Percentiles rank a stretch among this genome's conserved stretches.
Evolutionary conservation across 2,113 vertebrate species (phyloP).

Genomic region (Oryzias woworae): DNA sequence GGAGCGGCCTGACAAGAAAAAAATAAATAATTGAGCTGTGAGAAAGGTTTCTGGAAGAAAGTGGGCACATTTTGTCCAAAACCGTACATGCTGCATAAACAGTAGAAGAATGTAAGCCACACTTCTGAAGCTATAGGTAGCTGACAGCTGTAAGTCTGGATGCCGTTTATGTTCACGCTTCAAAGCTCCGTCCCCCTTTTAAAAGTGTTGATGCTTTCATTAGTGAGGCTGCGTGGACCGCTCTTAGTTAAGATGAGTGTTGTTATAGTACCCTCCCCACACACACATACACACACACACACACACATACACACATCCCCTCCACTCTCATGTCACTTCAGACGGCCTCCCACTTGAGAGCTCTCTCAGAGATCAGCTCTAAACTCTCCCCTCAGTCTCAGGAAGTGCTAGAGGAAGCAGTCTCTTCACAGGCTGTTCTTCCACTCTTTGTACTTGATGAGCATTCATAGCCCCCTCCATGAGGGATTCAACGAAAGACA

Average conservation of each 20-base stretch:
- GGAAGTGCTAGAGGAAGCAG: conserved; percentile 68
- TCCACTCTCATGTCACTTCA: conserved; percentile 61
- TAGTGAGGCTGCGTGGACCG: conserved; percentile 56
- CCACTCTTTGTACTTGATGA: conserved; percentile 57
- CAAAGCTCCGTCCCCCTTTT: conserved; percentile 51
- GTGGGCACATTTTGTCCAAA: conserved; percentile 9
- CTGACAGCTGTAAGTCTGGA: background rate
- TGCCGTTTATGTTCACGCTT: conserved; percentile 56
- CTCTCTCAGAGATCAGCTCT: conserved; percentile 64
- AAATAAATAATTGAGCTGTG: background rate
- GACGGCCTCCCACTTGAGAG: conserved; percentile 60
- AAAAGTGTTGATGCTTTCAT: conserved; percentile 61
- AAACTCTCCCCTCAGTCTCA: conserved; percentile 67
- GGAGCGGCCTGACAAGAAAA: conserved; percentile 2
- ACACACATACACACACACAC: background rate
- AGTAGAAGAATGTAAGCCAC: background rate
- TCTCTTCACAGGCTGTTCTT: conserved; percentile 60
- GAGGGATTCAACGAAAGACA: conserved; percentile 42
- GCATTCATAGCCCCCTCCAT: conserved; percentile 60
- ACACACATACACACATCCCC: background rate
- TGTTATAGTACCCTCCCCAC: conserved; percentile 37
- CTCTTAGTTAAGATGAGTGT: conserved; percentile 59
- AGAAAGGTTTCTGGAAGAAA: background rate
- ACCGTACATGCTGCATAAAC: background rate
- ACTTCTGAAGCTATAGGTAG: conserved; percentile 12